Base-by-base conservation (phyloP, 2,113 vertebrate species). In the Chamaea fasciata region DNA sequence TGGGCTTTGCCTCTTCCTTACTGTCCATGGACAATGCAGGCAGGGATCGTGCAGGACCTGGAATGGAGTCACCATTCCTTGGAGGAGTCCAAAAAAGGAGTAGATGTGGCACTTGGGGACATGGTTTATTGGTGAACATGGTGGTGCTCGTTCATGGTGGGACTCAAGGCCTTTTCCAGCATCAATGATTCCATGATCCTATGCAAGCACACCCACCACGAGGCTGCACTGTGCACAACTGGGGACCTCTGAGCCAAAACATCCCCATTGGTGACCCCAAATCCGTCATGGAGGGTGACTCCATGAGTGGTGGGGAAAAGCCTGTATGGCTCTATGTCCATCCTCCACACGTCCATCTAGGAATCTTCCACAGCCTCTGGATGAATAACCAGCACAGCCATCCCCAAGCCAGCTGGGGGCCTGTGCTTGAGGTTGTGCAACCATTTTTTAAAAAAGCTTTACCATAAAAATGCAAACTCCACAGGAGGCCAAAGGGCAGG, bases 21-120 rank as follows among this genome's bases (percentile, higher is more conserved):
- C 20, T 0, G 0, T 42, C 27, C 47, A 3, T 2, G 8, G 18
- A 37, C 5, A 4, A 50, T 15, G 23, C 30, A 28, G 11, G 22
- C 31, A 57, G 79, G 28, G 33, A 37, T 44, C 0, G 3, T 28
- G 30, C 21, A 52, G 35, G 31, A 57, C 17, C 14, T 56, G 27
- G 28, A 52, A 53, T 30, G 30, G 55, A 69, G n/a, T 19, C 41
- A 26, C 30, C 47, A 27, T 10, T 62, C 63, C 70, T 10, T 31
- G 70, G 30, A 60, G 35, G 55, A 22, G 24, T 7, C 35, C 2
- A 37, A 12, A 37, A 27, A 19, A 71, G 3, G 31, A 49, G 21
- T 7, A 13, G 53, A 41, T 26, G 53, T 47, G 47, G 62, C 62
- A 46, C 24, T 0, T 41, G 53, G n/a, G 39, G 41, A 26, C 17